A percentile compares a stretch with the other conserved stretches of the same genome.
Conservation (phyloP, 2,797 vertebrate species). For the Cheirogaleus major region DNA sequence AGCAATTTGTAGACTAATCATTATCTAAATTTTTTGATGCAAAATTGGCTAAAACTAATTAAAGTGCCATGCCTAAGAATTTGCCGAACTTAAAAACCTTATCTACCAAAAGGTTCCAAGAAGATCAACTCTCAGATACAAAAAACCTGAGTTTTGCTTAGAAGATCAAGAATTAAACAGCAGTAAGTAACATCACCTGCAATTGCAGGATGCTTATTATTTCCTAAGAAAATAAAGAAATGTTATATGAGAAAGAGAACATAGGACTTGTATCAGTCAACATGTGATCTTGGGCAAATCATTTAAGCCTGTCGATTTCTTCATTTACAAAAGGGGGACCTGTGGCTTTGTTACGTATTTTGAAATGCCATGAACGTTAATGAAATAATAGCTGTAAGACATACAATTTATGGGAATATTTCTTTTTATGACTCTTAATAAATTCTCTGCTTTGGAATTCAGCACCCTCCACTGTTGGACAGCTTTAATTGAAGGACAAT, state of each 20-base stretch:
- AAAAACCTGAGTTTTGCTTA: conserved; percentile 38
- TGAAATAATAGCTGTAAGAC: conserved; percentile 19
- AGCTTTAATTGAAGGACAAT: background rate
- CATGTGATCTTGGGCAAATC: conserved; percentile 31
- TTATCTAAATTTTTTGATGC: conserved; percentile 49
- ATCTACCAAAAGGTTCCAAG: background rate
- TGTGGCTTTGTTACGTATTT: conserved; percentile 49
- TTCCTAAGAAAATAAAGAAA: conserved; percentile 21
- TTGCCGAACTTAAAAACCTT: background rate
- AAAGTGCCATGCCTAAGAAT: conserved; percentile 55
- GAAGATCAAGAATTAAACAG: conserved; percentile 35
- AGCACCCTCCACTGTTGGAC: background rate
- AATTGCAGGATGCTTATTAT: conserved; percentile 24
- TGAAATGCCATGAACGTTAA: conserved; percentile 53
- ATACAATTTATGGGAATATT: conserved; percentile 38
- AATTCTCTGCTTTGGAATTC: conserved; percentile 42
- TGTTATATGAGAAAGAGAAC: conserved; percentile 2
- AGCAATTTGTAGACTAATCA: conserved; percentile 60
- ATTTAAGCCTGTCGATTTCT: conserved; percentile 47
- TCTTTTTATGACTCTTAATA: conserved; percentile 42
- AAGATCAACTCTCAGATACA: background rate
- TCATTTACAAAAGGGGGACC: conserved; percentile 29
- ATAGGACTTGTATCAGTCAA: background rate
- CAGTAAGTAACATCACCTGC: background rate
- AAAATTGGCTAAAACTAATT: conserved; percentile 64